Conservation (phyloP, 2,888 invertebrate genomes). For the Branchellion lobata region DNA sequence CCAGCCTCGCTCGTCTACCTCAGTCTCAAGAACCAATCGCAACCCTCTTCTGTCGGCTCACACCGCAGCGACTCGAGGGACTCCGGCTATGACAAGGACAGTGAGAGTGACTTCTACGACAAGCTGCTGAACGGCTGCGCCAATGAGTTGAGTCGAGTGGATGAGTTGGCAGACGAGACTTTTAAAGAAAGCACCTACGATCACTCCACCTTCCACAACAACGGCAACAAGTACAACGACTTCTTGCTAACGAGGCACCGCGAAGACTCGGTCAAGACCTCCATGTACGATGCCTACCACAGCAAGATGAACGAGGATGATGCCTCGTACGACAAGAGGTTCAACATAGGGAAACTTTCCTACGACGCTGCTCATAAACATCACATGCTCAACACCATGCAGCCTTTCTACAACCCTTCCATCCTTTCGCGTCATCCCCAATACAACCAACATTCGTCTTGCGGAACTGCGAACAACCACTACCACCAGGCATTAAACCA, state of each 20-base stretch:
- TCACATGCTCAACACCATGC: too few relatives aligned
- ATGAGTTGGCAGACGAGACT: neutral
- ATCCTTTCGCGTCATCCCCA: too few relatives aligned
- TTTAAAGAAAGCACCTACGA: neutral
- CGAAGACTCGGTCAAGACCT: too few relatives aligned
- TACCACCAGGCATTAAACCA: too few relatives aligned
- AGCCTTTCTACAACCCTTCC: too few relatives aligned
- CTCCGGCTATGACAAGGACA: slow-evolving; percentile 48
- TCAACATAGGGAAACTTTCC: too few relatives aligned
- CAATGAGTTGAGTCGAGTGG: neutral
- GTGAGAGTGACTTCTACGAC: slow-evolving; percentile 34
- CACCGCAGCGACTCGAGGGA: slow-evolving; percentile 48
- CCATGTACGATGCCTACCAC: too few relatives aligned
- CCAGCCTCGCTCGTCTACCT: neutral
- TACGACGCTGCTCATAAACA: too few relatives aligned
- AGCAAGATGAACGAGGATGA: too few relatives aligned
- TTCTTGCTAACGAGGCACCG: neutral
- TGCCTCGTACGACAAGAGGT: too few relatives aligned
- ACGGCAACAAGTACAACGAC: neutral
- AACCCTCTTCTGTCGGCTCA: slow-evolving; percentile 15
- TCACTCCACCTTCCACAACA: neutral
- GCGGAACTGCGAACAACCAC: too few relatives aligned
- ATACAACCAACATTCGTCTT: too few relatives aligned
- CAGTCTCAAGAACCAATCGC: slow-evolving; percentile 15
- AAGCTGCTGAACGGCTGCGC: neutral